A percentile compares a stretch with the other conserved stretches of the same genome.
Conservation (phyloP, 1,140 invertebrate species). For the Drosophila rhopaloa region DNA sequence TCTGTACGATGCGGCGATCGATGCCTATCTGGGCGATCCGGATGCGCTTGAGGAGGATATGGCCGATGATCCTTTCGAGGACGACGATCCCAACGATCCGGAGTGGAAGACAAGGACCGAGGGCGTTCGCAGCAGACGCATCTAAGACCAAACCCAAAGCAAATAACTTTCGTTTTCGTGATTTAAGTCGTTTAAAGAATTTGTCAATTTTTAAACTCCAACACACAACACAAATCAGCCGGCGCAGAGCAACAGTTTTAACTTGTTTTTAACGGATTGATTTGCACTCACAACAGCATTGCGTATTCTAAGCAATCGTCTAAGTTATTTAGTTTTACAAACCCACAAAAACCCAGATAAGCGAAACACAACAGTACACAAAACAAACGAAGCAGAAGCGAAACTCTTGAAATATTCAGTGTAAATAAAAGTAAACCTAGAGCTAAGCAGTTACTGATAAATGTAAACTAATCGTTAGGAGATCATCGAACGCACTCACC, state of each 20-base stretch:
- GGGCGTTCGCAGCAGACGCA: conserved; percentile 46
- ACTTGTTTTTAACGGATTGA: conserved; percentile 67
- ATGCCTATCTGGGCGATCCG: conserved; percentile 64
- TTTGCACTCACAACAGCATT: conserved; percentile 43
- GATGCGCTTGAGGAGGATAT: conserved; percentile 85
- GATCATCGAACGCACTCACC: conserved; percentile 40
- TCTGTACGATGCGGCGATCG: conserved; percentile 52
- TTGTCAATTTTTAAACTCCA: conserved; percentile 43
- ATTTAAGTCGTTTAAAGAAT: conserved; percentile 48
- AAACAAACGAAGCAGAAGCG: conserved; percentile 26
- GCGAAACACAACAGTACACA: conserved; percentile 4
- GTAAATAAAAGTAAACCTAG: conserved; percentile 57
- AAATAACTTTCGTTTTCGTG: conserved; percentile 51
- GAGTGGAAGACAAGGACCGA: conserved; percentile 87
- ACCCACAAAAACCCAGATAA: conserved; percentile 21
- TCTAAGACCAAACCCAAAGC: conserved; percentile 62
- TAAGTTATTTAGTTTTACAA: conserved; percentile 80
- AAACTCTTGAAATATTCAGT: conserved; percentile 51
- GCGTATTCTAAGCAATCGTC: conserved; percentile 50
- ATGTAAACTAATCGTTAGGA: conserved; percentile 16
- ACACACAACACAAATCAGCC: conserved; percentile 25
- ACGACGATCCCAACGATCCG: conserved; percentile 92
- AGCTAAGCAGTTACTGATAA: conserved; percentile 40
- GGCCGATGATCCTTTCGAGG: conserved; percentile 86
- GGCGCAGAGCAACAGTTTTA: conserved; percentile 50